Evolutionary conservation across 2,888 invertebrate species (phyloP).

Genomic region (Ornithoptera priamus): DNA sequence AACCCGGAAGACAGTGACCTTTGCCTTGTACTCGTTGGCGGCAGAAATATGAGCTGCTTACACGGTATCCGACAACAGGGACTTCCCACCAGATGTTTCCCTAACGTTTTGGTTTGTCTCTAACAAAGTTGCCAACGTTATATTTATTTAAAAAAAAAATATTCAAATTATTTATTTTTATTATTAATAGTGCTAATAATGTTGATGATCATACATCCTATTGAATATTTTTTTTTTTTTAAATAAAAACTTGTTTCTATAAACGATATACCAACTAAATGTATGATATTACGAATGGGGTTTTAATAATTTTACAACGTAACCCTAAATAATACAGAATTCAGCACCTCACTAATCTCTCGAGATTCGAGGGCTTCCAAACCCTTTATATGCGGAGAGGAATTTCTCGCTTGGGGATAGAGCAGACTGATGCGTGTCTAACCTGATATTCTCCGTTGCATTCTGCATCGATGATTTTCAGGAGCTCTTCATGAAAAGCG

Average conservation of each 20-base stretch:
- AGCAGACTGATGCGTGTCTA: conserved; percentile 20
- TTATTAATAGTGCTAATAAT: too few species aligned
- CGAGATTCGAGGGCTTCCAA: conserved; percentile 17
- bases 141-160: too few species aligned
- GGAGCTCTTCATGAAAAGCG: not conserved
- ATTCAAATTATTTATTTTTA: too few species aligned
- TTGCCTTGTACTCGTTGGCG: too few species aligned
- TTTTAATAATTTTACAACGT: not conserved
- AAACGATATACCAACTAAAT: not conserved
- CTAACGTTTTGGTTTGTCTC: too few species aligned
- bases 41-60: too few species aligned
- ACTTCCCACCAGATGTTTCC: too few species aligned
- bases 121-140: too few species aligned
- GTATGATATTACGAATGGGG: not conserved
- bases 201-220: too few species aligned
- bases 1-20: too few species aligned
- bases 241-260: not conserved
- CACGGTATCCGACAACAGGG: too few species aligned
- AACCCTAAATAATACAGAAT: not conserved
- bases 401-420: conserved; percentile 28
- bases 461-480: conserved; percentile 21
- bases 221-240: too few species aligned
- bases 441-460: conserved; percentile 19
- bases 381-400: conserved; percentile 27
- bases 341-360: conserved; percentile 26